phyloP scores from a whole-genome alignment of 2,888 invertebrate species.

The Asteroscopus sphinx region DNA sequence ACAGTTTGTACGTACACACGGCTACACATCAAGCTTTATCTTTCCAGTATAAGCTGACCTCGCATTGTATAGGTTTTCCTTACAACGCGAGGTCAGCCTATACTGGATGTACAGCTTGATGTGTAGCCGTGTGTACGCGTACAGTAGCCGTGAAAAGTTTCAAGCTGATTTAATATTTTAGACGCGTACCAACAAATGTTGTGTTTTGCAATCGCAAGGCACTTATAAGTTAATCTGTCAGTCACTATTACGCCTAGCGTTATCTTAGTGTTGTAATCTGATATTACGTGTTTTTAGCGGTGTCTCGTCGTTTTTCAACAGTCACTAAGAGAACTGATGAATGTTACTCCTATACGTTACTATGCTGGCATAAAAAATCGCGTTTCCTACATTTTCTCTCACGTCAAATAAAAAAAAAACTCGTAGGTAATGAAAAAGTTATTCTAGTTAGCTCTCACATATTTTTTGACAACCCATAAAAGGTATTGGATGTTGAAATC shows the following conservation, averaged over 20 bases:
- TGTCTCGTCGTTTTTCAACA: conserved; percentile 39
- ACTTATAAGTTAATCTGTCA: conserved; percentile 53
- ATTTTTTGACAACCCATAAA: conserved; percentile 2
- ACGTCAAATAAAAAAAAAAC: background rate
- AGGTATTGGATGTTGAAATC: conserved; percentile 10
- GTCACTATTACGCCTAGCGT: conserved; percentile 50
- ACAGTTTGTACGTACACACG: no score
- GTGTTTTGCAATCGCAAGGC: conserved; percentile 63
- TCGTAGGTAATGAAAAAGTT: background rate
- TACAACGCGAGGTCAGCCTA: no score
- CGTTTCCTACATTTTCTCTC: conserved; percentile 2
- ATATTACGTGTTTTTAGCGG: conserved; percentile 51
- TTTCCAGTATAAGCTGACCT: no score
- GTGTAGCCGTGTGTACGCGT: no score
- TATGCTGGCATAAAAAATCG: conserved; percentile 26
- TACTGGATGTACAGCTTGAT: no score
- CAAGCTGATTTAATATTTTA: conserved; percentile 66
- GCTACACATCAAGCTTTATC: no score
- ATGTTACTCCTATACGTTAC: conserved; percentile 19
- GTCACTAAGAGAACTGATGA: conserved; percentile 15
- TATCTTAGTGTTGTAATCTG: conserved; percentile 57
- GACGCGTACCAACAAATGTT: conserved; percentile 60
- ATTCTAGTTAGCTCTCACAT: conserved; percentile 2
- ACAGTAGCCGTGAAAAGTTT: conserved; percentile 60
- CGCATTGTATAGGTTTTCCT: no score